Evolutionary conservation across 2,797 vertebrate species (phyloP).

Genomic region (Lagorchestes hirsutus): DNA sequence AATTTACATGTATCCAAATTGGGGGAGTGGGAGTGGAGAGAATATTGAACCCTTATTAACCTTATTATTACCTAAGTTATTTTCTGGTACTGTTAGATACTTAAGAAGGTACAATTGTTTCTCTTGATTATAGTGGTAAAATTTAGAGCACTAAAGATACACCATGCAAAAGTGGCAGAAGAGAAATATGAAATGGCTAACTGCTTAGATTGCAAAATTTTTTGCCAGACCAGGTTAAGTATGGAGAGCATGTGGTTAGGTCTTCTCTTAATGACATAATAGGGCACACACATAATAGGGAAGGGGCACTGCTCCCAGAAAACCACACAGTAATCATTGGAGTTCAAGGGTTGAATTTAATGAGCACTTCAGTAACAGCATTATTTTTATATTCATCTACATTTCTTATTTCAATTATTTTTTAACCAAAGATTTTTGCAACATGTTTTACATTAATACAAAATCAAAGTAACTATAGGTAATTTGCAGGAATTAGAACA

Average conservation of each 20-base stretch:
- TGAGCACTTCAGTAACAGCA: slow-evolving; percentile 63
- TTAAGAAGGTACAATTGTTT: slow-evolving; percentile 38
- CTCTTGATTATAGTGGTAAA: slow-evolving; percentile 8
- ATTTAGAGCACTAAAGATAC: slow-evolving; percentile 9
- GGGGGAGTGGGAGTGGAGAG: neutral
- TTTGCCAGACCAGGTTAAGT: slow-evolving; percentile 50
- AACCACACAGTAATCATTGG: slow-evolving; percentile 60
- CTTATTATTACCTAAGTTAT: slow-evolving; percentile 39
- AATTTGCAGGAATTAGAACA: slow-evolving; percentile 52
- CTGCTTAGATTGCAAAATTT: slow-evolving; percentile 31
- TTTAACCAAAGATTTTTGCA: slow-evolving; percentile 31
- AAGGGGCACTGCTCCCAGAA: slow-evolving; percentile 67
- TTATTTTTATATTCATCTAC: slow-evolving; percentile 74
- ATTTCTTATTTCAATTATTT: slow-evolving; percentile 70
- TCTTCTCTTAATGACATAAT: slow-evolving; percentile 27
- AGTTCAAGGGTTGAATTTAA: slow-evolving; percentile 52
- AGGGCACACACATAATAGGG: slow-evolving; percentile 49
- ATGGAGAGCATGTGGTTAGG: slow-evolving; percentile 20
- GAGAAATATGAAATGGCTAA: slow-evolving; percentile 17
- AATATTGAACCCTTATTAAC: slow-evolving; percentile 13
- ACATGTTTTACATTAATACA: slow-evolving; percentile 67
- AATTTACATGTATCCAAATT: neutral
- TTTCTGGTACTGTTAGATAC: slow-evolving; percentile 49
- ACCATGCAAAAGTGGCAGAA: neutral
- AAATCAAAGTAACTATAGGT: slow-evolving; percentile 69